Percentiles rank a stretch among this genome's conserved stretches.
phyloP scores from a whole-genome alignment of 1,140 invertebrate species.

The Lamellibrachia luymesi region DNA sequence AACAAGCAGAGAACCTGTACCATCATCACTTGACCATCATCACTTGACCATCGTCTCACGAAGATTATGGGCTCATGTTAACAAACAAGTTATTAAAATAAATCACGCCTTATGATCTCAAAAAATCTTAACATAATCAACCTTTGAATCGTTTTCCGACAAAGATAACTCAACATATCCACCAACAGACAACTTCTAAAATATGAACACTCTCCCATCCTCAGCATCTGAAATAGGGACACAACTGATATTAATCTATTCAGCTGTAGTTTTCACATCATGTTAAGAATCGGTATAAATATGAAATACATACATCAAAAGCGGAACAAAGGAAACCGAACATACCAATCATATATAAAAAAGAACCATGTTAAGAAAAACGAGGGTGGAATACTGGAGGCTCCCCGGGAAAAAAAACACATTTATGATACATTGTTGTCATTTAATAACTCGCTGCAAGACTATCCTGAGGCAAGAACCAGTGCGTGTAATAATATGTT shows the following conservation, averaged over 20 bases:
- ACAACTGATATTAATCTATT: too few relatives aligned
- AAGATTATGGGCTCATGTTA: background rate
- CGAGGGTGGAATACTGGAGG: background rate
- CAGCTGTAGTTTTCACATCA: too few relatives aligned
- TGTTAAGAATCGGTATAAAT: too few relatives aligned
- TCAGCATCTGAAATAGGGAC: too few relatives aligned
- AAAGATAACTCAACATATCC: too few relatives aligned
- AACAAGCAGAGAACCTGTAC: background rate
- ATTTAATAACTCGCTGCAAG: background rate
- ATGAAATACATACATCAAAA: background rate
- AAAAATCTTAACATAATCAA: background rate
- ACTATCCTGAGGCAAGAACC: background rate
- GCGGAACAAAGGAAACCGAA: background rate
- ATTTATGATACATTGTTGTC: background rate
- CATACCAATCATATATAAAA: too few relatives aligned
- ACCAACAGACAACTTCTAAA: background rate
- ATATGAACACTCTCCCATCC: background rate
- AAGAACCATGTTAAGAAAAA: background rate
- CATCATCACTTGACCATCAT: background rate
- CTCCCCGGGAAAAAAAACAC: background rate
- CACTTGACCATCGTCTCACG: background rate
- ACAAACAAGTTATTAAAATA: background rate
- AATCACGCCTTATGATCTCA: too few relatives aligned
- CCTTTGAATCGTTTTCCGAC: background rate
- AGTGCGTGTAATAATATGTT: background rate